Conservation (phyloP, 2,113 vertebrate genomes). For the Corythornis cristatus region DNA sequence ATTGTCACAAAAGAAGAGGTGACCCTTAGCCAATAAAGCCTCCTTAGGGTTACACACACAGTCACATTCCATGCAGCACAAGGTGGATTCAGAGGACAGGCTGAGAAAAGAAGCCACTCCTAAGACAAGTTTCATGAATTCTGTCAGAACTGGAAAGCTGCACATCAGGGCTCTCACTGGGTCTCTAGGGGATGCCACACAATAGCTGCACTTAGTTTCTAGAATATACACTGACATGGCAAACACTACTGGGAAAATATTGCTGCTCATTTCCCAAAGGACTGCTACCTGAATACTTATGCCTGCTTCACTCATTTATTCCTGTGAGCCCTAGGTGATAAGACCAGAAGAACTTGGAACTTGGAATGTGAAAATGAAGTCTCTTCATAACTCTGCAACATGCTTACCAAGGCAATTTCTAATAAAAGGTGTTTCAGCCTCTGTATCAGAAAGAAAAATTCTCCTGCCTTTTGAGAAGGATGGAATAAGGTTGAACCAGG, state of each 20-base stretch:
- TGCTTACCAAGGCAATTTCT: background rate
- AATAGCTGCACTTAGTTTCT: background rate
- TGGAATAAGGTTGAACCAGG: background rate
- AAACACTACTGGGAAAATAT: background rate
- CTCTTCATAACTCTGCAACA: background rate
- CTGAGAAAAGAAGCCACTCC: background rate
- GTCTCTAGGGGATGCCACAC: background rate
- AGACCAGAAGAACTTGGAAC: background rate
- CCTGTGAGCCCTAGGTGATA: background rate
- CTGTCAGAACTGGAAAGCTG: background rate
- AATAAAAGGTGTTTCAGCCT: background rate
- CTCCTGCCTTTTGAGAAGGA: background rate
- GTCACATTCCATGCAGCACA: background rate
- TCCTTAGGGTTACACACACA: fast-evolving
- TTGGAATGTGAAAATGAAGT: background rate
- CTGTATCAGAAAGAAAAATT: background rate
- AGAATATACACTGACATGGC: background rate
- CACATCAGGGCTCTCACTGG: background rate
- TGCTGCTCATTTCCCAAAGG: background rate
- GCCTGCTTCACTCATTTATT: background rate
- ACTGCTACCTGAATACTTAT: background rate
- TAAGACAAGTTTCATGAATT: background rate
- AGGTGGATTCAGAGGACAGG: background rate
- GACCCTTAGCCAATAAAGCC: background rate
- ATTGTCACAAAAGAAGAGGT: background rate